phyloP scores from a whole-genome alignment of 2,113 vertebrate genomes.

The Anseranas semipalmata region DNA sequence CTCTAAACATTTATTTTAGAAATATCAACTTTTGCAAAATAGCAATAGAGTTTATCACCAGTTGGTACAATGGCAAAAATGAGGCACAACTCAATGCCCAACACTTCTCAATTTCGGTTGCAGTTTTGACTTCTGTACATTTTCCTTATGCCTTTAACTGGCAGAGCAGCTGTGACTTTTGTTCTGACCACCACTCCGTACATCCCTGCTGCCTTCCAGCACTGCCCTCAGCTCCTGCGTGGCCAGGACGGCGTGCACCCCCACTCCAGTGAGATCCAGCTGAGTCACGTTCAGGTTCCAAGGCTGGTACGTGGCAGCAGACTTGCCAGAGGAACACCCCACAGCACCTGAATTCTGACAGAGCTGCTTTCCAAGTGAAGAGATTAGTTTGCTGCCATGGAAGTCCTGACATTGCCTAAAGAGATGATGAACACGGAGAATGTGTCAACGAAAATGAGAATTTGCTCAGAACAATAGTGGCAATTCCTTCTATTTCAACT shows the following conservation, averaged over 20 bases:
- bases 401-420: background rate
- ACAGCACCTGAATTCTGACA: background rate
- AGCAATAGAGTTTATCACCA: background rate
- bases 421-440: background rate
- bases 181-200: fast-evolving
- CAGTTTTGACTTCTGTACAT: background rate
- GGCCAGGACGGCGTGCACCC: background rate
- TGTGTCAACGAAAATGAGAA: background rate
- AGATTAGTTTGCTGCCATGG: background rate
- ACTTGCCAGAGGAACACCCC: background rate
- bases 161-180: background rate
- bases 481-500: background rate
- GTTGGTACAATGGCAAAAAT: background rate
- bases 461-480: background rate
- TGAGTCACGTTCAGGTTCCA: background rate
- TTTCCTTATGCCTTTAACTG: background rate
- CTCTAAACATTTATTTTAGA: background rate
- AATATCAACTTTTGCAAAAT: background rate
- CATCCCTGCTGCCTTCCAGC: background rate
- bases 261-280: too few relatives aligned
- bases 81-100: background rate
- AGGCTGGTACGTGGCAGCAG: fast-evolving
- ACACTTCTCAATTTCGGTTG: background rate
- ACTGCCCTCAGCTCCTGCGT: fast-evolving
- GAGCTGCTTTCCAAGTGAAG: background rate